phyloP scores from a whole-genome alignment of 2,888 invertebrate genomes.

The Phorcus lineatus region DNA sequence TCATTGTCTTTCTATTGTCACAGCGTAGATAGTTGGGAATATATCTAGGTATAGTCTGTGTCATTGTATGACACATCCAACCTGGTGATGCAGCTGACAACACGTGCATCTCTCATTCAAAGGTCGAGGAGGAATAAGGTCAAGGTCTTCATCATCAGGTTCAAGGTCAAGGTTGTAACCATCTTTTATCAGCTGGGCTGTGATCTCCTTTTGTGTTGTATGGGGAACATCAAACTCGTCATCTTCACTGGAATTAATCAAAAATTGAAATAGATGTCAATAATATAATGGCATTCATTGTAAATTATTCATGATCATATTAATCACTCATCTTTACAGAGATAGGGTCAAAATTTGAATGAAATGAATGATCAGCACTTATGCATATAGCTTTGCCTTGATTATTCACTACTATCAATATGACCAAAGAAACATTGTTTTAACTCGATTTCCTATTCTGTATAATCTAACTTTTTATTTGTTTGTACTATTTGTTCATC shows the following conservation, averaged over 20 bases:
- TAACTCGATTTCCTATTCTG: no score
- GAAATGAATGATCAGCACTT: no score
- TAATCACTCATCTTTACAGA: no score
- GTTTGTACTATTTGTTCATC: no score
- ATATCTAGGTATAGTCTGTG: neutral
- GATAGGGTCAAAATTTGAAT: no score
- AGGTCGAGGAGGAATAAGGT: conserved; percentile 77
- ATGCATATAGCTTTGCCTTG: no score
- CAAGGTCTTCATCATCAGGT: conserved; percentile 78
- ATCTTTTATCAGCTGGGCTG: conserved; percentile 80
- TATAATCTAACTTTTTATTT: no score
- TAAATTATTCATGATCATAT: no score
- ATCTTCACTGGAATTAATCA: conserved; percentile 68
- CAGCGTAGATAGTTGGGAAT: no score
- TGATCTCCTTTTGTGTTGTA: conserved; percentile 78
- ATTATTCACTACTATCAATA: no score
- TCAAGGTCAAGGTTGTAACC: conserved; percentile 80
- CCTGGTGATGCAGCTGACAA: conserved; percentile 62
- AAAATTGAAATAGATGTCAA: neutral
- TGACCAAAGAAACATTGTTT: no score
- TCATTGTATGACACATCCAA: conserved; percentile 26
- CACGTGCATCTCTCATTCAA: conserved; percentile 76
- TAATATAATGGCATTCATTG: neutral
- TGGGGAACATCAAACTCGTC: conserved; percentile 76
- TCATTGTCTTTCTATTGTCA: no score